These are phyloP conservation scores for Calcarius lapponicus DNA, from an alignment of 2,797 vertebrate species.

Conservation along the genomic window DNA sequence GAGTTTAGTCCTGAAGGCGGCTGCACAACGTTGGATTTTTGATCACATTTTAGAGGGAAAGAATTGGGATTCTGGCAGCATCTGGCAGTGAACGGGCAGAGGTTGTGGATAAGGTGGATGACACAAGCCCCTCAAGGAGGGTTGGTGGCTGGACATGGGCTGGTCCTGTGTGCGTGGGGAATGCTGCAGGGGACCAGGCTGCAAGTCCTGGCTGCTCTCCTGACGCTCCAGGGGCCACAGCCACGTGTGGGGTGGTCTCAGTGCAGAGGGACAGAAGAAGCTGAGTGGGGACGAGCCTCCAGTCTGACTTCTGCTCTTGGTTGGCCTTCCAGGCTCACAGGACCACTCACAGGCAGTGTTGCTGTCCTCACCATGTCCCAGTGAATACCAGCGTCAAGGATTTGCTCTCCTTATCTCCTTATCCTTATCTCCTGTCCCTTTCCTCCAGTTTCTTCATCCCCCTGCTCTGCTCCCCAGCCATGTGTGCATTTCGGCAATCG, in stretches of 20 bases:
- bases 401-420: not conserved
- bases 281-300: not conserved
- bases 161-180: not conserved
- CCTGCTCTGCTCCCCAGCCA: not conserved
- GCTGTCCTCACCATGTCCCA: not conserved
- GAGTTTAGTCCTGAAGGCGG: not conserved
- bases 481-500: not conserved
- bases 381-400: rapidly evolving
- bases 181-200: not conserved
- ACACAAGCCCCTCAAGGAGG: not conserved
- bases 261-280: not conserved
- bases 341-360: not conserved
- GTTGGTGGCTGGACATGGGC: not conserved
- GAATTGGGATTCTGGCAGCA: not conserved
- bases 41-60: not conserved
- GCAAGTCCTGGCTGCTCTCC: not conserved
- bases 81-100: rapidly evolving
- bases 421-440: not conserved
- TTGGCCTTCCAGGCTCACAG: not conserved
- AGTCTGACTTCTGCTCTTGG: not conserved
- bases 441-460: not conserved
- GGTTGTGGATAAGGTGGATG: rapidly evolving
- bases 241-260: rapidly evolving
- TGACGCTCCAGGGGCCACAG: not conserved
- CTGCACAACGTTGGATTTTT: not conserved